phyloP scores from a whole-genome alignment of 2,113 vertebrate genomes.

The Dipodomys ordii region DNA sequence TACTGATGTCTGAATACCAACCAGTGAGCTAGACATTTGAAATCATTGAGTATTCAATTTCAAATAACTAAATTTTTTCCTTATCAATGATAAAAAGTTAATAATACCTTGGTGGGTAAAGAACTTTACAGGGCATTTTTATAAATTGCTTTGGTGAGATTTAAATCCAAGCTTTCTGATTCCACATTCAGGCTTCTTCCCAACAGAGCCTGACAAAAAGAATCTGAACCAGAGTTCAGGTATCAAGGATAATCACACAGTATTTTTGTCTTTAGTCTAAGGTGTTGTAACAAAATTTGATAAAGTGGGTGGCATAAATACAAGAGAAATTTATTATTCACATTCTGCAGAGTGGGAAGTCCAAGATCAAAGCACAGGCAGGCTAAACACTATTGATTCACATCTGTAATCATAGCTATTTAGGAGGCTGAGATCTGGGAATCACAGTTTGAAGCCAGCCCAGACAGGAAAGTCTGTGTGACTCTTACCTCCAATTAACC shows the following conservation, averaged over 20 bases:
- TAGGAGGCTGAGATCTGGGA: no score
- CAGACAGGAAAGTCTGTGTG: no score
- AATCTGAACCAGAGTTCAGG: constrained; percentile 21
- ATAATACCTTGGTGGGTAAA: constrained; percentile 17
- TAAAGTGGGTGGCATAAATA: neutral
- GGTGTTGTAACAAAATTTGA: neutral
- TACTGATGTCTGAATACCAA: neutral
- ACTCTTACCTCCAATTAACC: no score
- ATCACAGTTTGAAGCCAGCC: no score
- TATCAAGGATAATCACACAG: neutral
- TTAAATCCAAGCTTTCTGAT: constrained; percentile 52
- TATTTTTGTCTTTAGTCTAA: neutral
- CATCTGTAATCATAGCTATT: no score
- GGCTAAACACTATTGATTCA: no score
- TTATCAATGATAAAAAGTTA: constrained; percentile 27
- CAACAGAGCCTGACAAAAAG: neutral
- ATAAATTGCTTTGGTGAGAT: neutral
- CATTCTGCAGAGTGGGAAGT: neutral
- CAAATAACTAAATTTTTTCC: constrained; percentile 3
- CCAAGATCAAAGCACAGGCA: neutral
- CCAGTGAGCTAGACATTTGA: neutral
- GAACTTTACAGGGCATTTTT: constrained; percentile 9
- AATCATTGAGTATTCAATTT: neutral
- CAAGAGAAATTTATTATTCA: neutral
- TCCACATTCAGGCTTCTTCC: neutral